A percentile compares a stretch with the other conserved stretches of the same genome.
Conservation (phyloP, 2,888 invertebrate species). For the Drosophila gaucha region DNA sequence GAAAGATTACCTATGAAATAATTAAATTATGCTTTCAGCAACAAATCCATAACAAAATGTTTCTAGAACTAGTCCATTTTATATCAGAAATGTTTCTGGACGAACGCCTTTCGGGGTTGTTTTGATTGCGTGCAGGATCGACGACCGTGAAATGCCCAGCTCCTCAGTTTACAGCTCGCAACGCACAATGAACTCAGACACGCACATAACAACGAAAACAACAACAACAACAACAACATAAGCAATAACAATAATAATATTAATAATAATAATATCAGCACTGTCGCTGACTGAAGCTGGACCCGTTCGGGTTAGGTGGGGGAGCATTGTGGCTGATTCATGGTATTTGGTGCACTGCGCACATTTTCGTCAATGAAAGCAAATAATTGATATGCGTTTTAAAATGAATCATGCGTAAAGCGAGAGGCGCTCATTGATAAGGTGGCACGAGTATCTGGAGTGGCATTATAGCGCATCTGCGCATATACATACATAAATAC, state of each 20-base stretch:
- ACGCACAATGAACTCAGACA: constrained; percentile 75
- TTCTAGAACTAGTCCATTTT: constrained; percentile 25
- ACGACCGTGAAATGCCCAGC: constrained; percentile 75
- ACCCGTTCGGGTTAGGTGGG: neutral
- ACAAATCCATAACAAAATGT: neutral
- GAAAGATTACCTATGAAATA: neutral
- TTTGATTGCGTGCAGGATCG: constrained; percentile 71
- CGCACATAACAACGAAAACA: constrained; percentile 45
- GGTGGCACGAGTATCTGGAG: constrained; percentile 13
- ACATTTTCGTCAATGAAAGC: constrained; percentile 71
- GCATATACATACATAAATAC: neutral
- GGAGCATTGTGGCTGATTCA: constrained; percentile 52
- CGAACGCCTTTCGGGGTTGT: constrained; percentile 58
- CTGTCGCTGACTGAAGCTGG: constrained; percentile 10
- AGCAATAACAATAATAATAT: constrained; percentile 19
- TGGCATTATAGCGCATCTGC: constrained; percentile 12
- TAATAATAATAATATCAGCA: constrained; percentile 8
- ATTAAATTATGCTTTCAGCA: neutral
- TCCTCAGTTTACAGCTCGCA: constrained; percentile 42
- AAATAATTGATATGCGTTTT: constrained; percentile 63
- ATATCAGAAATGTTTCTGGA: constrained; percentile 35
- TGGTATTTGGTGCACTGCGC: constrained; percentile 55
- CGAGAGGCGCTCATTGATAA: constrained; percentile 48
- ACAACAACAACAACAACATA: constrained; percentile 16
- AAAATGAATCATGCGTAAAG: constrained; percentile 73